Conservation (phyloP, 2,797 vertebrate genomes). For the Rousettus madagascariensis region DNA sequence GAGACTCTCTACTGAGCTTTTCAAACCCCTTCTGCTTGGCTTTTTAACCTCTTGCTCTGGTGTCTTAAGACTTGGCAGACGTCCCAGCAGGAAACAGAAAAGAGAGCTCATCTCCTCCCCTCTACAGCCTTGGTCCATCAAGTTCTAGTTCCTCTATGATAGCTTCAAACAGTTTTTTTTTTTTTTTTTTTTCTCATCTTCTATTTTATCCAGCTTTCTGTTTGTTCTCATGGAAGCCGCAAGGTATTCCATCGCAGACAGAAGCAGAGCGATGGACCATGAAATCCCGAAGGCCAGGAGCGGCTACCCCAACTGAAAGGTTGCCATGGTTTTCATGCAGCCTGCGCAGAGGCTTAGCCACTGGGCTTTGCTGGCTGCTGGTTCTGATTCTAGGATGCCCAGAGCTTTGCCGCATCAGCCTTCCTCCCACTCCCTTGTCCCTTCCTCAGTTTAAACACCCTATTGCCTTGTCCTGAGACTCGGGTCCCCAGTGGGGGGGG, state of each 20-base stretch:
- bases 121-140: neutral
- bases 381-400: neutral
- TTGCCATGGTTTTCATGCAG: neutral
- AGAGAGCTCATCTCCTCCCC: neutral
- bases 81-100: neutral
- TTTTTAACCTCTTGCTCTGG: neutral
- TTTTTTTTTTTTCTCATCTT: neutral
- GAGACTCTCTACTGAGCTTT: neutral
- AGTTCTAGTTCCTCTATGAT: neutral
- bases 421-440: neutral
- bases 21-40: neutral
- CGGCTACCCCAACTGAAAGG: neutral
- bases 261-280: neutral
- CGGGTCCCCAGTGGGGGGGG: neutral
- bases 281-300: neutral
- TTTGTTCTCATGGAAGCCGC: neutral
- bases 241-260: neutral
- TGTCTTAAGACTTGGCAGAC: neutral
- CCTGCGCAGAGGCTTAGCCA: neutral
- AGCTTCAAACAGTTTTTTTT: neutral
- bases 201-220: neutral
- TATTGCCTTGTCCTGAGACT: neutral
- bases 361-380: neutral
- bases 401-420: neutral
- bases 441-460: neutral